A percentile compares a stretch with the other conserved stretches of the same genome.
These are phyloP conservation scores for Platerodrilus igneus DNA, from an alignment of 2,888 invertebrate genomes.

Conservation along the genomic window DNA sequence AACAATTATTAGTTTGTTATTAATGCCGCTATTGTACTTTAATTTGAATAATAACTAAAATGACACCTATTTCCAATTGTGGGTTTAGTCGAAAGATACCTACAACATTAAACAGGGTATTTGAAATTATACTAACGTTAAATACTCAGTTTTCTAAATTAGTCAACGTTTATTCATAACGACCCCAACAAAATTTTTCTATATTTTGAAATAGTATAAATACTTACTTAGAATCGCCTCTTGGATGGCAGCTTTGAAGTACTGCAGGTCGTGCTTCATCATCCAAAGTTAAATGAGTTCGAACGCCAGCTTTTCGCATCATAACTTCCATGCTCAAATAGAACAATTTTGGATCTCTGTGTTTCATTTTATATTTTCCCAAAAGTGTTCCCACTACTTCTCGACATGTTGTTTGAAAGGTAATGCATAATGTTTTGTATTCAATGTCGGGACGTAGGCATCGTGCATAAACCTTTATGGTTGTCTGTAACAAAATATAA, in stretches of 20 bases:
- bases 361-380: constrained; percentile 81
- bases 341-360: constrained; percentile 87
- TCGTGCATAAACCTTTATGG: constrained; percentile 86
- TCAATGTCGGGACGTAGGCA: constrained; percentile 90
- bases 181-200: too few relatives aligned
- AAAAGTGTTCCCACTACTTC: constrained; percentile 82
- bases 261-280: constrained; percentile 87
- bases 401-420: constrained; percentile 81
- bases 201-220: too few relatives aligned
- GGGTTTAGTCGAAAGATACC: too few relatives aligned
- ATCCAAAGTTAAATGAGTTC: constrained; percentile 78
- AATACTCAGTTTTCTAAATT: too few relatives aligned
- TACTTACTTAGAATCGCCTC: constrained; percentile 82
- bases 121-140: too few relatives aligned
- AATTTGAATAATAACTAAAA: too few relatives aligned
- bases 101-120: too few relatives aligned
- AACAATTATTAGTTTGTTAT: too few relatives aligned
- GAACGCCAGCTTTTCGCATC: constrained; percentile 75
- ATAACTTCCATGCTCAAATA: constrained; percentile 93
- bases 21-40: too few relatives aligned
- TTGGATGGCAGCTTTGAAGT: constrained; percentile 89
- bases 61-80: too few relatives aligned
- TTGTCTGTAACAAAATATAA: constrained; percentile 75
- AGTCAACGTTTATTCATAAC: too few relatives aligned
- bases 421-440: constrained; percentile 90